Conservation (phyloP, 2,113 vertebrate species). For the Catagonus wagneri region DNA sequence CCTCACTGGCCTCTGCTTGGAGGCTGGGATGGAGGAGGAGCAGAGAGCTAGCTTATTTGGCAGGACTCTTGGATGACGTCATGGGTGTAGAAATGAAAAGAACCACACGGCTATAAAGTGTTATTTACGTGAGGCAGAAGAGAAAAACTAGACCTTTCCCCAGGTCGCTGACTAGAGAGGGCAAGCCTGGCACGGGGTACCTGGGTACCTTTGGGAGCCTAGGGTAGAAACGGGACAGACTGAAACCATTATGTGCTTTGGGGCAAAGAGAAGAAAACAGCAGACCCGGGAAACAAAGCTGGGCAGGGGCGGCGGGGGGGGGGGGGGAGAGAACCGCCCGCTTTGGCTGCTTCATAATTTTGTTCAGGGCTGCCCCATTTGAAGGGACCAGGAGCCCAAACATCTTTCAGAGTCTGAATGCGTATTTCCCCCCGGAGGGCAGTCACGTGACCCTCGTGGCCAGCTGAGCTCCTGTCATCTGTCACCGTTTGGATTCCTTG, state of each 20-base stretch:
- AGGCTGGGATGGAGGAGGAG: background rate
- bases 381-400: conserved; percentile 65
- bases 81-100: conserved; percentile 64
- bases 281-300: conserved; percentile 20
- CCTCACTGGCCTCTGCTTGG: background rate
- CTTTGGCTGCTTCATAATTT: conserved; percentile 65
- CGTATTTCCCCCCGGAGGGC: conserved; percentile 27
- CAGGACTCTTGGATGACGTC: conserved; percentile 65
- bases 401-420: conserved; percentile 74
- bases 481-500: conserved; percentile 70
- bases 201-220: background rate
- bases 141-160: conserved; percentile 15
- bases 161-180: conserved; percentile 10
- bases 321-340: background rate
- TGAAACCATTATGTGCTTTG: conserved; percentile 15
- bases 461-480: conserved; percentile 67
- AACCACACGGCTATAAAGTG: conserved; percentile 27
- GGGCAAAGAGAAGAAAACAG: conserved; percentile 41
- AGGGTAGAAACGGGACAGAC: background rate
- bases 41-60: background rate
- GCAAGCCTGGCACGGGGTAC: background rate
- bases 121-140: conserved; percentile 43
- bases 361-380: conserved; percentile 57
- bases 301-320: too few relatives aligned
- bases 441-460: conserved; percentile 46